Evolutionary conservation across 2,113 vertebrate species (phyloP).

Genomic region (Pseudonaja textilis): DNA sequence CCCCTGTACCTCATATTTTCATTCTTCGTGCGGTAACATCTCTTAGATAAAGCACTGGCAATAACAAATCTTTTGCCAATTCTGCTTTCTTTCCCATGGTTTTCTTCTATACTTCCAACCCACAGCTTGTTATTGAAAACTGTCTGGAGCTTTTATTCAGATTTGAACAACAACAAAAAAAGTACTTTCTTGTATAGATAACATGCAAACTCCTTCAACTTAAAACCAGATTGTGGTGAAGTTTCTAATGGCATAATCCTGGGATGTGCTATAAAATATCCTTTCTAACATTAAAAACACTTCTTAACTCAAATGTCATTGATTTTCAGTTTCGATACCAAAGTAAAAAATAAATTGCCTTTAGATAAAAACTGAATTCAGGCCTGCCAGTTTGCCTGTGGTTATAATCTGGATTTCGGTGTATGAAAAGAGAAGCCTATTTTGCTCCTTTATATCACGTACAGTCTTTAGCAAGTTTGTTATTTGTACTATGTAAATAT

Average conservation of each 20-base stretch:
- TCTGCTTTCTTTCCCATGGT: neutral
- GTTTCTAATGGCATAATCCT: neutral
- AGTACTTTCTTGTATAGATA: neutral
- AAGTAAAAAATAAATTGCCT: neutral
- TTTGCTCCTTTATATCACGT: neutral
- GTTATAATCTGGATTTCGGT: neutral
- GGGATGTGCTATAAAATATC: neutral
- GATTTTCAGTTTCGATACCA: neutral
- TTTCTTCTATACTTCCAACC: neutral
- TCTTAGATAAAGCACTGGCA: neutral
- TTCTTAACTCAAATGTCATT: neutral
- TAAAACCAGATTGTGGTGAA: neutral
- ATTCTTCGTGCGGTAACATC: neutral
- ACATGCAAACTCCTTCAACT: neutral
- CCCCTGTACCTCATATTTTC: neutral
- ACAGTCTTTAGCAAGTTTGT: neutral
- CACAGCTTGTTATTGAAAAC: neutral
- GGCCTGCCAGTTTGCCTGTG: neutral
- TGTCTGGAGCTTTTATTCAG: neutral
- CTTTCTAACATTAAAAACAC: neutral
- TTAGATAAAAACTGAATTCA: neutral
- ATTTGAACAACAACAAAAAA: neutral
- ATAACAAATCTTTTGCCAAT: neutral
- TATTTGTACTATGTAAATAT: neutral
- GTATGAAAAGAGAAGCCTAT: neutral